These are phyloP conservation scores for Trididemnum nubilum DNA, from an alignment of 23 tunicate species.

Conservation along the genomic window DNA sequence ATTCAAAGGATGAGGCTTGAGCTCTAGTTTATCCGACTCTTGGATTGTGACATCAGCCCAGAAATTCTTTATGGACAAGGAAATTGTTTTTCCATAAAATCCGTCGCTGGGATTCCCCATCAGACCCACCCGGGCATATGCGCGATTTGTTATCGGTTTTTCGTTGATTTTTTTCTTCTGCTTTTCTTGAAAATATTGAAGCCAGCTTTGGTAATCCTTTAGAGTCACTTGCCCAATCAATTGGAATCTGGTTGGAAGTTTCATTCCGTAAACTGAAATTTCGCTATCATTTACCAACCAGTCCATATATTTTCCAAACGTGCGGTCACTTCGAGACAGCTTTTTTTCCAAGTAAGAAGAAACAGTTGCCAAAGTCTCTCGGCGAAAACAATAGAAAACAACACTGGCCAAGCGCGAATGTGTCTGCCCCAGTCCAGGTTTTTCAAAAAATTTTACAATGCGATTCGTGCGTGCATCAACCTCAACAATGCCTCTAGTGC, in stretches of 20 bases:
- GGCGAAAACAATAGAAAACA: slow-evolving; percentile 81
- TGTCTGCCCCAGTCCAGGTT: slow-evolving; percentile 60
- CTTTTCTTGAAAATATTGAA: slow-evolving; percentile 61
- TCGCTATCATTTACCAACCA: slow-evolving; percentile 79
- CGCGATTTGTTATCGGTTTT: slow-evolving; percentile 56
- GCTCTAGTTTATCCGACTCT: slow-evolving; percentile 69
- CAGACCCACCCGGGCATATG: slow-evolving; percentile 91
- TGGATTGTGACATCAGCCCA: slow-evolving; percentile 89
- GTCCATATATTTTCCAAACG: slow-evolving; percentile 87
- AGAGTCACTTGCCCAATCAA: slow-evolving; percentile 85
- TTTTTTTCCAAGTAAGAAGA: slow-evolving; percentile 40
- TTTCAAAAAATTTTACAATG: slow-evolving; percentile 73
- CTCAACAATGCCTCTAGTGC: slow-evolving; percentile 89
- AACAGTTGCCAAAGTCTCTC: slow-evolving; percentile 49
- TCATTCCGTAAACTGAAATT: slow-evolving; percentile 80
- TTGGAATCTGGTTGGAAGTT: slow-evolving; percentile 86
- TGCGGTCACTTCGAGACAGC: slow-evolving; percentile 13
- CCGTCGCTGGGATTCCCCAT: slow-evolving; percentile 98
- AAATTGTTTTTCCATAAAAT: slow-evolving; percentile 94
- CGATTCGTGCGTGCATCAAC: slow-evolving; percentile 63
- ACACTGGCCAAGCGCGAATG: slow-evolving; percentile 82
- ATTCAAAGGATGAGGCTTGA: slow-evolving; percentile 86
- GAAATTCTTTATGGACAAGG: slow-evolving; percentile 84
- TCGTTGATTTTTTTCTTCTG: slow-evolving; percentile 18
- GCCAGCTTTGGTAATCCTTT: slow-evolving; percentile 60